A percentile compares a stretch with the other conserved stretches of the same genome.
phyloP scores from a whole-genome alignment of 2,113 vertebrate species.

The Tylochromis polylepis region DNA sequence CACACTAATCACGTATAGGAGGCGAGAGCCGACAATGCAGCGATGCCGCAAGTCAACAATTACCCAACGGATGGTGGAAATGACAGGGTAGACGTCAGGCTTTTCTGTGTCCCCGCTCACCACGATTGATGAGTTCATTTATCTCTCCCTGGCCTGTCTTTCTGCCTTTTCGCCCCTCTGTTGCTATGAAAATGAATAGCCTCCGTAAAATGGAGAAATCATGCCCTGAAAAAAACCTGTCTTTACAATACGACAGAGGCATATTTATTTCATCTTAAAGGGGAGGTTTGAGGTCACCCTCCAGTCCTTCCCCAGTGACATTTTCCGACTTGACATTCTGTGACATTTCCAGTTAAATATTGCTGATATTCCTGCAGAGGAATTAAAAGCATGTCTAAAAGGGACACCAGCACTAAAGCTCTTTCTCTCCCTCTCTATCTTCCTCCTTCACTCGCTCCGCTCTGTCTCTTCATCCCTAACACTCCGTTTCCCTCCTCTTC shows the following conservation, averaged over 20 bases:
- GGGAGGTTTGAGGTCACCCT: constrained; percentile 67
- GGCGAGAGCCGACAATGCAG: neutral
- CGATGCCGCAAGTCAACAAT: constrained; percentile 46
- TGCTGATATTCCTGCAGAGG: constrained; percentile 76
- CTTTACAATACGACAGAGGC: constrained; percentile 62
- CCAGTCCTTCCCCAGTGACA: constrained; percentile 71
- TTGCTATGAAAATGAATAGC: constrained; percentile 79
- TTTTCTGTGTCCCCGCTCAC: constrained; percentile 11
- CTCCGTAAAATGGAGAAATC: constrained; percentile 72
- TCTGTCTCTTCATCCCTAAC: constrained; percentile 23
- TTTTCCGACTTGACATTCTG: constrained; percentile 84
- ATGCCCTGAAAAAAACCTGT: constrained; percentile 50
- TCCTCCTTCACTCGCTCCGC: neutral
- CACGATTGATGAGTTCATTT: constrained; percentile 82
- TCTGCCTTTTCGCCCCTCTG: constrained; percentile 72
- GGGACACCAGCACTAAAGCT: constrained; percentile 69
- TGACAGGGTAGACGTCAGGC: constrained; percentile 39
- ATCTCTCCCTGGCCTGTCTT: constrained; percentile 66
- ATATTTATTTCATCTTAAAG: constrained; percentile 80
- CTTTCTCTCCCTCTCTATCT: constrained; percentile 17
- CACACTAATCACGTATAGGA: constrained; percentile 25
- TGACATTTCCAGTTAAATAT: constrained; percentile 88
- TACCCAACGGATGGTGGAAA: constrained; percentile 40
- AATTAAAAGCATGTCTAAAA: constrained; percentile 81
- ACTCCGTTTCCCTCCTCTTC: constrained; percentile 28